Evolutionary conservation across 2,888 invertebrate species (phyloP), one percentile per base, ranked within the genome.

Genomic region (Epistrophella euchroma): DNA sequence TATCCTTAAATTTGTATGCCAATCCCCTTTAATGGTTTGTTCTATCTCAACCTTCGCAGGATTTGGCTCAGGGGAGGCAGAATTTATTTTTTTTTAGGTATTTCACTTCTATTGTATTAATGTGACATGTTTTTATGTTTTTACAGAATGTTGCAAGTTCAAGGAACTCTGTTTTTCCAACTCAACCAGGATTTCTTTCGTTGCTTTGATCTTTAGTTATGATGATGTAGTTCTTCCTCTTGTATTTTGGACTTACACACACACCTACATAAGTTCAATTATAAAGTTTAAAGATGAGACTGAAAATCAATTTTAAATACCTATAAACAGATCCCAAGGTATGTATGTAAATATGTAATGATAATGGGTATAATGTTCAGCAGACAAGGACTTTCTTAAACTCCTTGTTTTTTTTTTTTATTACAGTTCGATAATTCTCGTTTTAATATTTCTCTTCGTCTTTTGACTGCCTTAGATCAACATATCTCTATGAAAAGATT

Each of bases 71-170:
- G 66, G 17, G 17, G 45, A 64, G 17, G 71, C 15, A 40, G 37
- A 37, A 13, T 71, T 40, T 71, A 71, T 35, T 13, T n/a, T 25
- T 10, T 35, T 43, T 45, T 32, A 76, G 52, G 58, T 66, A 72
- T 72, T 58, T 52, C 72, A 40, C 22, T 64, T 66, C 77, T 66
- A 82, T 68, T 82, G 72, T 50, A 47, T 32, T 13, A 37, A 64
- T 62, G 81, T 71, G 64, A 71, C 71, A 28, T 56, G 55, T 75
- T 75, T 81, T 70, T 60, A 64, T 64, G 58, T 76, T 50, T 50
- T 76, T 72, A 71, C 66, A 64, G 72, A 75, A 75, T 71, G 75
- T 81, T 76, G 64, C 66, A 76, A 47, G 76, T 50, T 55, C 47
- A 58, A 43, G 43, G 60, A 72, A 56, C 55, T 81, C 1, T 40